Evolutionary conservation across 2,888 invertebrate species (phyloP), one percentile per base, ranked within the genome.

Genomic region (Drepanosiphum platanoidis): DNA sequence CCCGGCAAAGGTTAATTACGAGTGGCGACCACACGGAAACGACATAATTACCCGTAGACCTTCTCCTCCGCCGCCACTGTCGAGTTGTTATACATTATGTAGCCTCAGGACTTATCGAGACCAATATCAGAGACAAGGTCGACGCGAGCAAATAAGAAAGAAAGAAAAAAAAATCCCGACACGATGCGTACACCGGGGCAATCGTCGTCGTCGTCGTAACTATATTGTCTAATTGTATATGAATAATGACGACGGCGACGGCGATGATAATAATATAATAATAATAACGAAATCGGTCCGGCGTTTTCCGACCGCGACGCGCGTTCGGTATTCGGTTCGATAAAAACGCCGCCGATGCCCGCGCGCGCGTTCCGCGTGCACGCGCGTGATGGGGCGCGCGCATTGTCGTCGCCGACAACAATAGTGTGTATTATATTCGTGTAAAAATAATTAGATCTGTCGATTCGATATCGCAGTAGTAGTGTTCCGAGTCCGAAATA

Each of bases 1-100:
- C 61, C 78, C 64, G 61, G 68, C 86, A 80, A 86, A 86, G 79
- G 79, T 78, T 78, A 86, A 86, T 86, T 79, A 80, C 86, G 39
- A 86, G 84, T 32, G 68, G 70, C 86, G 78, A 75, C 78, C 79
- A 82, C 81, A 82, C 81, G 81, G 81, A 72, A 81, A 81, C 80
- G 70, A 81, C 70, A 81, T 81, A 81, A 81, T 81, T 81, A 81
- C 80, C 80, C 70, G 80, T 71, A 70, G 80, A 80, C 80, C 70
- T 80, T 68, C 79, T n/a, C 52, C 61, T 18, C 71, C 72, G 18
- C 64, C 83, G 30, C 58, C 39, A 39, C 34, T 9, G 18, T n/a
- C 39, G 13, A 8, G 22, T 46, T 66, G 30, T 66, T 58, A 58
- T 58, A 2, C 18, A 32, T 66, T 32, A 34, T 27, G 58, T 36